Conservation (phyloP, 2,888 invertebrate species). For the Poecilobothrus nobilitatus region DNA sequence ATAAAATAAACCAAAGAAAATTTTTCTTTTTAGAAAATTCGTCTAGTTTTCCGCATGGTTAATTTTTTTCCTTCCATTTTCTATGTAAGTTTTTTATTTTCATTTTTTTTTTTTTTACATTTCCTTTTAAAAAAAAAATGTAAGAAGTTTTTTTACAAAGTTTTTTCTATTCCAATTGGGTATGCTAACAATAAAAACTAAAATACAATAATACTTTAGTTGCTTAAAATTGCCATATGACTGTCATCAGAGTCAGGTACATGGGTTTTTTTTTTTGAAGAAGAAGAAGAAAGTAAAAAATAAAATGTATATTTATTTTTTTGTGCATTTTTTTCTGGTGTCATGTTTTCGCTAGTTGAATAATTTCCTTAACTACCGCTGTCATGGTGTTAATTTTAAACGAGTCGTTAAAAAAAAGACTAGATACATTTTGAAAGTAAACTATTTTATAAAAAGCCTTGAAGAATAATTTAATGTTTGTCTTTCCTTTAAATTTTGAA, state of each 20-base stretch:
- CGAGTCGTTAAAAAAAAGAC: no score
- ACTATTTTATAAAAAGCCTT: no score
- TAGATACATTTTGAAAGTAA: no score
- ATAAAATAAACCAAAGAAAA: neutral
- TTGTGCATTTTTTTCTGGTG: no score
- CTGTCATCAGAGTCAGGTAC: neutral
- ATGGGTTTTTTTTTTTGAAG: no score
- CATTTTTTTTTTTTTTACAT: neutral
- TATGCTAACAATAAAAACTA: neutral
- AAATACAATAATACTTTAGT: neutral
- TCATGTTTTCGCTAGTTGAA: no score
- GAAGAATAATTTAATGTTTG: no score
- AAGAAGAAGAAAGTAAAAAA: no score
- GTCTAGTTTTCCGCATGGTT: constrained; percentile 4
- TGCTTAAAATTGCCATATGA: neutral
- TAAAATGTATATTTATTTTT: no score
- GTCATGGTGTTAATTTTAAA: no score
- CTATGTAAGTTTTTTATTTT: neutral
- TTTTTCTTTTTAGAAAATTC: neutral
- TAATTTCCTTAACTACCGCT: no score
- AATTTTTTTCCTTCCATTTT: neutral
- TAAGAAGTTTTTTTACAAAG: neutral
- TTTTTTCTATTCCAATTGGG: neutral
- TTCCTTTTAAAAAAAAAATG: neutral
- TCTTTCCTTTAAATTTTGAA: no score